Evolutionary conservation across 2,113 vertebrate species (phyloP).

Genomic region (Procapra przewalskii): DNA sequence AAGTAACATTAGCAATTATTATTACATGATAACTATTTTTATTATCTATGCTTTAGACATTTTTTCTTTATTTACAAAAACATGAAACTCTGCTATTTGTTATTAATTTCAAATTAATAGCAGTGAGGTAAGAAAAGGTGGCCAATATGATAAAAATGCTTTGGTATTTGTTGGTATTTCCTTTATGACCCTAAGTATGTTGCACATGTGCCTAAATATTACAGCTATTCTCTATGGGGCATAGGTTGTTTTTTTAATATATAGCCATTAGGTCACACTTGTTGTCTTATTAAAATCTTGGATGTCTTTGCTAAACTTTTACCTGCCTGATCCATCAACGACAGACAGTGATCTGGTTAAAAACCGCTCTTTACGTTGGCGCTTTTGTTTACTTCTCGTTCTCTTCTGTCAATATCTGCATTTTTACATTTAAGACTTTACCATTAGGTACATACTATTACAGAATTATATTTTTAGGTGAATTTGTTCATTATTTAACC

Average conservation of each 20-base stretch:
- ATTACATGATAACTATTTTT: neutral
- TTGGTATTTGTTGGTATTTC: neutral
- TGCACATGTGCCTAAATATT: neutral
- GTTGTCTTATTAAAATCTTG: neutral
- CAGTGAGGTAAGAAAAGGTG: neutral
- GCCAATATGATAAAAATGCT: neutral
- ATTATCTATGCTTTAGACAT: neutral
- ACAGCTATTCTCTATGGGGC: neutral
- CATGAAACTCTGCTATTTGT: neutral
- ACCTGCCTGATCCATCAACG: neutral
- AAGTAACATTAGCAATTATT: neutral
- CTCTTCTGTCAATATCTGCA: neutral
- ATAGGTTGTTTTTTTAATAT: neutral
- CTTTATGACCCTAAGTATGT: neutral
- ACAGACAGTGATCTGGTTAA: neutral
- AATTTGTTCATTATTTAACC: neutral
- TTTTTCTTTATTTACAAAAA: neutral
- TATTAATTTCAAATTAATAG: neutral
- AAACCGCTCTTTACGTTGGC: neutral
- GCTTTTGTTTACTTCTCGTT: neutral
- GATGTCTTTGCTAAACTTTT: neutral
- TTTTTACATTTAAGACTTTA: neutral
- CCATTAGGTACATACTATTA: neutral
- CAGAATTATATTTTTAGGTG: neutral
- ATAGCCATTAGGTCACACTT: neutral